Conservation (phyloP, 2,113 vertebrate species). For the pig (Sus scrofa) region DNA sequence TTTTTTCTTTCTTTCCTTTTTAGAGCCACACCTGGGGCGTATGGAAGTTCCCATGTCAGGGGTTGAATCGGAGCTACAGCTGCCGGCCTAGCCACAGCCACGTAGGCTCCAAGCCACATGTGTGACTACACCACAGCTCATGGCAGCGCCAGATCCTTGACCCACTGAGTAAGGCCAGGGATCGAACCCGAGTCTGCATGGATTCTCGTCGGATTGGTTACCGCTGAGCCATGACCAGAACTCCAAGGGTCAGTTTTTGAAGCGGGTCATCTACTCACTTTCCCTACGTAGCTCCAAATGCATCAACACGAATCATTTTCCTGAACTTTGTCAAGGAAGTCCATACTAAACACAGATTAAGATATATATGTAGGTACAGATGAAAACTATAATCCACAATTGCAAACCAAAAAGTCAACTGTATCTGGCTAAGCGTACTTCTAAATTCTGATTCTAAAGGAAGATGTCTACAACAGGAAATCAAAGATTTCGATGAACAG, state of each 20-base stretch:
- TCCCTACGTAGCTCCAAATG: conserved; percentile 18
- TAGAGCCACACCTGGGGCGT: no score
- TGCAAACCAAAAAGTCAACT: conserved; percentile 40
- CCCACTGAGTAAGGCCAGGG: no score
- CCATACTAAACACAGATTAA: conserved; percentile 50
- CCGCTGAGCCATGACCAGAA: no score
- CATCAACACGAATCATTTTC: conserved; percentile 37
- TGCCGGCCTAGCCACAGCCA: no score
- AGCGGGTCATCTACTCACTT: neutral
- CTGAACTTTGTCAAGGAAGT: conserved; percentile 52
- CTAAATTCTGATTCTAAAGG: conserved; percentile 56
- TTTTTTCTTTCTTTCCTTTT: neutral
- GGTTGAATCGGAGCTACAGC: no score
- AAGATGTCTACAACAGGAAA: neutral
- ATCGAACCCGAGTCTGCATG: no score
- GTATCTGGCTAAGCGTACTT: neutral
- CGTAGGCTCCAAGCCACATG: no score
- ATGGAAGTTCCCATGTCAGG: no score
- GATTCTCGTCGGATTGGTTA: no score
- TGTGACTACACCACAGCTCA: no score
- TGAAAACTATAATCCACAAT: conserved; percentile 22
- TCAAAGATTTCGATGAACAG: neutral
- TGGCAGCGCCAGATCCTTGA: no score
- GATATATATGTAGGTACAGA: neutral
- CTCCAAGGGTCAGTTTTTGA: neutral